These are phyloP conservation scores for Vespertilio murinus DNA, from an alignment of 2,797 vertebrate species.

Conservation along the genomic window DNA sequence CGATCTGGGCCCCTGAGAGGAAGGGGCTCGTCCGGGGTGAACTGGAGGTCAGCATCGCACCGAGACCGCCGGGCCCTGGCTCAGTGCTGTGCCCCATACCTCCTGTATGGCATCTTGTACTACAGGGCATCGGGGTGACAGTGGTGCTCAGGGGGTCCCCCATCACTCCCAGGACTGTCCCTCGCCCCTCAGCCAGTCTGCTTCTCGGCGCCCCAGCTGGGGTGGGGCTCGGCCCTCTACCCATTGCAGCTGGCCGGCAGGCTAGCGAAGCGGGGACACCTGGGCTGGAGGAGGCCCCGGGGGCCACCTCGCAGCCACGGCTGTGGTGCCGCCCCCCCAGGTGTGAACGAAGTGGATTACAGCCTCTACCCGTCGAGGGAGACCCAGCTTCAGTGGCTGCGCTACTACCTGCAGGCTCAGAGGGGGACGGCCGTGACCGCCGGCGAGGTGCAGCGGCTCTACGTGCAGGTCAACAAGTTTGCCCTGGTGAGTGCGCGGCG, in stretches of 20 bases:
- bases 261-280: neutral
- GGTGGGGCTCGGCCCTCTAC: neutral
- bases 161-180: neutral
- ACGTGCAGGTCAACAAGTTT: slow-evolving; percentile 97
- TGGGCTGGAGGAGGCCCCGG: neutral
- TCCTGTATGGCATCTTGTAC: fast-evolving
- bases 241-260: fast-evolving
- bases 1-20: neutral
- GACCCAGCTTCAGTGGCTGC: slow-evolving; percentile 94
- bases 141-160: neutral
- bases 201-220: neutral
- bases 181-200: neutral
- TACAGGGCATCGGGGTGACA: fast-evolving
- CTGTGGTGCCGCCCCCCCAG: slow-evolving; percentile 75
- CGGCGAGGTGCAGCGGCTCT: slow-evolving; percentile 92
- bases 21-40: neutral
- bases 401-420: slow-evolving; percentile 92
- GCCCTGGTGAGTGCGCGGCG: slow-evolving; percentile 89
- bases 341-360: slow-evolving; percentile 94
- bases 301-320: neutral
- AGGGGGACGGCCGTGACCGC: slow-evolving; percentile 87
- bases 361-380: slow-evolving; percentile 89
- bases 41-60: neutral
- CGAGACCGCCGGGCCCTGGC: fast-evolving
- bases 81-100: fast-evolving